phyloP scores from a whole-genome alignment of 2,888 invertebrate genomes.

The Phrixothrix hirtus region DNA sequence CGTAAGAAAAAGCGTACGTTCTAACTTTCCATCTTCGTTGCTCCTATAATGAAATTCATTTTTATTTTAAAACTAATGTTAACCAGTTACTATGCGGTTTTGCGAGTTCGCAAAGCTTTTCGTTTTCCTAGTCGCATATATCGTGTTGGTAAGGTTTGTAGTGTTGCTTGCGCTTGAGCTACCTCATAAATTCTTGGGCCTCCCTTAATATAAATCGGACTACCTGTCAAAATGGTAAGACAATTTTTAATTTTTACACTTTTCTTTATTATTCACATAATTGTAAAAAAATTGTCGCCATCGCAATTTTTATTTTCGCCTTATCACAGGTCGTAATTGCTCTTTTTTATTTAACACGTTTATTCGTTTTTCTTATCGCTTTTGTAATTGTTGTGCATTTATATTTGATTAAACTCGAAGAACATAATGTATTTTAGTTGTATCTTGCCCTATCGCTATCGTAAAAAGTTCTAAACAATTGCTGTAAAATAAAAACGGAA shows the following conservation, averaged over 20 bases:
- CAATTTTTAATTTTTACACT: background rate
- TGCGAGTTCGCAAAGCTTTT: constrained; percentile 29
- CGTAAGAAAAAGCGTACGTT: constrained; percentile 4
- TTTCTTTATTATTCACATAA: background rate
- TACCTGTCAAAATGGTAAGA: constrained; percentile 6
- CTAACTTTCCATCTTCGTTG: constrained; percentile 17
- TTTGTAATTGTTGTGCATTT: constrained; percentile 26
- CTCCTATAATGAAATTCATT: constrained; percentile 6
- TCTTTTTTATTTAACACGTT: constrained; percentile 30
- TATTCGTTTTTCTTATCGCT: constrained; percentile 31
- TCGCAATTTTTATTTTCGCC: too few species aligned
- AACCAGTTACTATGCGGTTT: constrained; percentile 32
- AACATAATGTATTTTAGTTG: constrained; percentile 26
- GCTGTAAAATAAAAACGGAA: too few species aligned
- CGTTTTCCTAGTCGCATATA: constrained; percentile 27
- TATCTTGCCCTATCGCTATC: constrained; percentile 5
- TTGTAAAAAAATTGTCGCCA: background rate
- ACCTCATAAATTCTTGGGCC: constrained; percentile 17
- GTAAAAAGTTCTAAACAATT: constrained; percentile 1
- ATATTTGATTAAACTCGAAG: constrained; percentile 26
- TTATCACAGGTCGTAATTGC: constrained; percentile 13
- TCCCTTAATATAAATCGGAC: constrained; percentile 6
- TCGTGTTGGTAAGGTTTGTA: constrained; percentile 20
- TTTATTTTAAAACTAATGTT: constrained; percentile 15
- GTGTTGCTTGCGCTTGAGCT: constrained; percentile 15